Conservation (phyloP, 2,113 vertebrate species). For the Chaetops frenatus region DNA sequence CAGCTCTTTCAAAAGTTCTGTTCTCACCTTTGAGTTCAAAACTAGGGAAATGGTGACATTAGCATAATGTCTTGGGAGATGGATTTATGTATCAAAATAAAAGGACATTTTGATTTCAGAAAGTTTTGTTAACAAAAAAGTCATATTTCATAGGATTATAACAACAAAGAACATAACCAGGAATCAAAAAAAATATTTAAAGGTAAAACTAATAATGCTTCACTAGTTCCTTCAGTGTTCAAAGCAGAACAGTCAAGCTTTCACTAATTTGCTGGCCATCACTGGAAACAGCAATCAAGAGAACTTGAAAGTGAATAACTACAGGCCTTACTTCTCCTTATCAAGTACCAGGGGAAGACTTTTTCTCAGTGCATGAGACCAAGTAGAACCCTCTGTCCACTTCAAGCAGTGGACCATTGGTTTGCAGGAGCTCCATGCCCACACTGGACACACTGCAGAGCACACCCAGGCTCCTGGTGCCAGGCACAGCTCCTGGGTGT, state of each 20-base stretch:
- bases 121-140: neutral
- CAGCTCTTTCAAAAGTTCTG: neutral
- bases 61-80: neutral
- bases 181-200: neutral
- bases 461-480: neutral
- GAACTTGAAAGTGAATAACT: neutral
- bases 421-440: neutral
- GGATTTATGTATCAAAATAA: neutral
- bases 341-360: neutral
- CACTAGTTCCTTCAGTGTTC: neutral
- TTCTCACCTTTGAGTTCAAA: constrained; percentile 21
- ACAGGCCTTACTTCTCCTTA: neutral
- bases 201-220: neutral
- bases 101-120: neutral
- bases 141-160: neutral
- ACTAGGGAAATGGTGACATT: neutral
- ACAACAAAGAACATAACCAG: neutral
- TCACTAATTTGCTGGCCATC: neutral
- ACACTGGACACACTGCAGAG: neutral
- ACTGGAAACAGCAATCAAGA: neutral
- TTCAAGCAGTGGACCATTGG: neutral
- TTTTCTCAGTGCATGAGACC: neutral
- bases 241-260: neutral
- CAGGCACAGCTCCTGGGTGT: neutral
- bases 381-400: neutral